Evolutionary conservation across 1,140 invertebrate genomes (phyloP), one percentile per base, ranked within the genome.

Genomic region (Drosophila hydei): DNA sequence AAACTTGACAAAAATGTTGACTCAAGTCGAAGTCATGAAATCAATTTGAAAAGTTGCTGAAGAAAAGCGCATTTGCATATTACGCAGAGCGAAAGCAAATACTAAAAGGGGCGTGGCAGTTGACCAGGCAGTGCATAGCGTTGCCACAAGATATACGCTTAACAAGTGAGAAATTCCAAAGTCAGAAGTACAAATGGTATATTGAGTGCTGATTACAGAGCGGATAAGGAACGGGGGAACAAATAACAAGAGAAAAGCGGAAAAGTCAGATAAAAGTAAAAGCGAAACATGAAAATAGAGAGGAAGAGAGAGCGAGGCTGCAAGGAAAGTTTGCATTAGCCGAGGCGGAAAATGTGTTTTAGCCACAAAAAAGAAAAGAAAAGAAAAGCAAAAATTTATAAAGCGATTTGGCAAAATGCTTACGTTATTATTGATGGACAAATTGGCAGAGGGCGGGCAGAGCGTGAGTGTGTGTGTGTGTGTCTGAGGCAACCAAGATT

Each of bases 401-500:
- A 84, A 80, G 80, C 80, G 80, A 87, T 85, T 84, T 84, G 68
- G 59, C 63, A 85, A 84, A 77, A 83, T 85, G 80, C 71, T 79
- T 64, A 76, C 73, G 72, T 84, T 85, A 85, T 84, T 84, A 84
- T 84, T 84, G 80, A 84, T 79, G 77, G 76, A 33, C 19, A 47
- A 61, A 36, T 52, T 19, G 12, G 16, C 1, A 16, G 55, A 3
- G 5, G 1, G 11, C n/a, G 6, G 38, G 4, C 38, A 40, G 38
- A 33, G 30, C 9, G 38, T 16, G 16, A 16, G 38, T 14, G 36
- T 14, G 12, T 19, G 16, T 21, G 12, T 6, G 25, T 18, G 14
- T 7, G 14, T 42, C 4, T 42, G 38, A 16, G 38, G 30, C 42
- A 27, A 21, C 18, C 75, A 38, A 50, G 33, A 48, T 30, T 56